Conservation (phyloP, 2,888 invertebrate genomes). For the Tetranychus truncatus region DNA sequence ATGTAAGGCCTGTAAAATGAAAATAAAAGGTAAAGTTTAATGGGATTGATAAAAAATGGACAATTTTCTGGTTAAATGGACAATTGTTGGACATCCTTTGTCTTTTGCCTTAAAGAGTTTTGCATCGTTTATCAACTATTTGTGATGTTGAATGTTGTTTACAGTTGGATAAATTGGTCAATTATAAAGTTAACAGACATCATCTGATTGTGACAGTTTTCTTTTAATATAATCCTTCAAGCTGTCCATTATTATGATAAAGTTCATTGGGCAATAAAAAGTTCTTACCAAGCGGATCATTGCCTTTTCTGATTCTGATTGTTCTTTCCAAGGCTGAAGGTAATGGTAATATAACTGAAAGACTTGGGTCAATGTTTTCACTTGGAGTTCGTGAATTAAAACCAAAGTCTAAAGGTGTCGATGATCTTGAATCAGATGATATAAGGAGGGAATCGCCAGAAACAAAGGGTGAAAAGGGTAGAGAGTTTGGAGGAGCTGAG, state of each 20-base stretch:
- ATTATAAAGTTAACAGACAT: too few species aligned
- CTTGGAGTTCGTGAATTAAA: conserved; percentile 17
- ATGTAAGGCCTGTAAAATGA: conserved; percentile 37
- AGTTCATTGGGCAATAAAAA: not conserved
- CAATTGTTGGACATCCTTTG: not conserved
- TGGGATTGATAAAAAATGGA: not conserved
- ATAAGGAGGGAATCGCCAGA: conserved; percentile 14
- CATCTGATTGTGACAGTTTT: not conserved
- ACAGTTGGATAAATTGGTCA: too few species aligned
- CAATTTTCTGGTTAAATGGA: not conserved
- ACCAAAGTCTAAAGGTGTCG: conserved; percentile 24
- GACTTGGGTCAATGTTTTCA: not conserved
- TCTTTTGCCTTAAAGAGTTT: too few species aligned
- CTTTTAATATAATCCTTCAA: too few species aligned
- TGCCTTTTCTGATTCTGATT: conserved; percentile 40
- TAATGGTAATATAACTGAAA: conserved; percentile 31
- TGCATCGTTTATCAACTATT: too few species aligned
- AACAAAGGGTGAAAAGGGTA: conserved; percentile 13
- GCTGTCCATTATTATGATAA: not conserved
- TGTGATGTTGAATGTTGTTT: too few species aligned
- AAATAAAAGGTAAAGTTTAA: not conserved
- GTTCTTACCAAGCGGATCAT: conserved; percentile 39
- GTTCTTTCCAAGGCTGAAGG: conserved; percentile 40
- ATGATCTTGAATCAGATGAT: conserved; percentile 23
- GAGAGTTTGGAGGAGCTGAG: conserved; percentile 10